Evolutionary conservation across 2,113 vertebrate genomes (phyloP).

Genomic region (Indicator maculatus): DNA sequence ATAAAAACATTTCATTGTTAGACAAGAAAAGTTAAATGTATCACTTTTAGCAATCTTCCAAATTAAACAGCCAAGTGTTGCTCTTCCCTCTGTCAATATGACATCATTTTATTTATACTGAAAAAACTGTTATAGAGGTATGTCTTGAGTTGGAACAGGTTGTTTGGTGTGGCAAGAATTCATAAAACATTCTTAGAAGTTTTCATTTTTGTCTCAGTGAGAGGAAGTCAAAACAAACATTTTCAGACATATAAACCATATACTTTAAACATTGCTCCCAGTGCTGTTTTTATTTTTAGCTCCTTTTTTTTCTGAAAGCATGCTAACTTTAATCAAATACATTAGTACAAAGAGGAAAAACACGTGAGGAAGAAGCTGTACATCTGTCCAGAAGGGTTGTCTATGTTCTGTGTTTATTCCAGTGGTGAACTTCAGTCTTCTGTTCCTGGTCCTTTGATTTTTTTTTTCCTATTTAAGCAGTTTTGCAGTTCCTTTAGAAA

Average conservation of each 20-base stretch:
- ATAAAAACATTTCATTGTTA: conserved; percentile 57
- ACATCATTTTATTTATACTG: conserved; percentile 74
- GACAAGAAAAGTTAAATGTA: conserved; percentile 54
- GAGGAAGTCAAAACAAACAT: conserved; percentile 50
- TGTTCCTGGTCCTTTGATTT: neutral
- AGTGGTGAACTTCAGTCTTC: neutral
- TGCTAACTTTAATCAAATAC: neutral
- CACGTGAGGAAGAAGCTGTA: neutral
- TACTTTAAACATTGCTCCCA: neutral
- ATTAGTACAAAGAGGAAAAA: neutral
- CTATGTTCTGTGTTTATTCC: neutral
- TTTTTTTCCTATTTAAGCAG: neutral
- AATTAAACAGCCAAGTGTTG: conserved; percentile 70
- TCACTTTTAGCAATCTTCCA: conserved; percentile 71
- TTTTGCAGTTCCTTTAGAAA: neutral
- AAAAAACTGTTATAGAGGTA: conserved; percentile 9
- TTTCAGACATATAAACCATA: conserved; percentile 14
- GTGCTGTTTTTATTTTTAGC: neutral
- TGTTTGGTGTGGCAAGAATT: conserved; percentile 16
- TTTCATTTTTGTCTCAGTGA: conserved; percentile 32
- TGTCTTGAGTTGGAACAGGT: neutral
- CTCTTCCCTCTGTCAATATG: conserved; percentile 49
- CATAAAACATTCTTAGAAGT: conserved; percentile 41
- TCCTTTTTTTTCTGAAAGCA: neutral
- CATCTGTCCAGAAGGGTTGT: neutral